Percentiles rank a stretch among this genome's conserved stretches.
phyloP scores from a whole-genome alignment of 2,888 invertebrate species.

The Eutolmus rufibarbis region DNA sequence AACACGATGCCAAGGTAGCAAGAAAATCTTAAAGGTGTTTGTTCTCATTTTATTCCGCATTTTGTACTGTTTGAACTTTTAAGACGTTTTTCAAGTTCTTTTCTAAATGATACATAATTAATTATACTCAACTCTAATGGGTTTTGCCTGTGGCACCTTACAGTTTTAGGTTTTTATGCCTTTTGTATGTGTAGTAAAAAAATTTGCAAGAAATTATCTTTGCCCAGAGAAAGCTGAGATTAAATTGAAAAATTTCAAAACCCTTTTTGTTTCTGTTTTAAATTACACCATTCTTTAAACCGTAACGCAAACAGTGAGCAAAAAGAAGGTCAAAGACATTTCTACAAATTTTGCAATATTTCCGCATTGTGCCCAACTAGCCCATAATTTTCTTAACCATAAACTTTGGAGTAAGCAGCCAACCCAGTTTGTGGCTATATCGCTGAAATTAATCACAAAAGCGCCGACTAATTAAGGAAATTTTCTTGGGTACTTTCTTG shows the following conservation, averaged over 20 bases:
- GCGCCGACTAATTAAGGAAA: slow-evolving; percentile 6
- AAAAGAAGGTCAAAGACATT: not conserved
- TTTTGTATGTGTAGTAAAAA: not conserved
- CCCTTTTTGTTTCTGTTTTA: not conserved
- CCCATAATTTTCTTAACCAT: not conserved
- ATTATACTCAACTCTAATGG: not conserved
- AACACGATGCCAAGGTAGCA: not conserved
- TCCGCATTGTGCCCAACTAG: not conserved
- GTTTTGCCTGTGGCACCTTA: not conserved
- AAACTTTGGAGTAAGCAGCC: not conserved
- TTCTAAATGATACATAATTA: not conserved
- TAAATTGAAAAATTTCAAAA: not conserved
- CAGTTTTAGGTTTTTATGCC: not conserved
- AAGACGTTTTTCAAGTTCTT: not conserved
- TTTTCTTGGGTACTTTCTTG: not conserved
- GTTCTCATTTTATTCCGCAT: not conserved
- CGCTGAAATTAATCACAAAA: not conserved
- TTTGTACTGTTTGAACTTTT: not conserved
- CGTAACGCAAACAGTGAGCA: not conserved
- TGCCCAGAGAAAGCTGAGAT: not conserved
- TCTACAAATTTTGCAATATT: not conserved
- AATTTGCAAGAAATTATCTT: not conserved
- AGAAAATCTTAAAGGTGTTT: not conserved
- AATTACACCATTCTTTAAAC: not conserved
- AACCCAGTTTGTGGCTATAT: not conserved